These are phyloP conservation scores for Phyllopteryx taeniolatus DNA, from an alignment of 2,113 vertebrate species.

Conservation along the genomic window DNA sequence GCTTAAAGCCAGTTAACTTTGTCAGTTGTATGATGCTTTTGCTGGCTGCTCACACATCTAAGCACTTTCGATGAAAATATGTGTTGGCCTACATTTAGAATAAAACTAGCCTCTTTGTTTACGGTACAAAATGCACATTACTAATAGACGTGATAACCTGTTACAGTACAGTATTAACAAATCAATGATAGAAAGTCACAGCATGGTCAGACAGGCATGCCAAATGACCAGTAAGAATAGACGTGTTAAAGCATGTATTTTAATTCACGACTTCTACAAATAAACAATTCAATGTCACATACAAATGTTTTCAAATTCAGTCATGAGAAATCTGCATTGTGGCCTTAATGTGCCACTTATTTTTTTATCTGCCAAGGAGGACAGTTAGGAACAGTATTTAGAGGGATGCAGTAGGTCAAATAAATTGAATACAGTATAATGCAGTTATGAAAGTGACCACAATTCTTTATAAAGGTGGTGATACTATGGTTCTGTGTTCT, in stretches of 20 bases:
- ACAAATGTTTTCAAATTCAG: neutral
- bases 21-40: neutral
- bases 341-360: neutral
- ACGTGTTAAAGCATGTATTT: neutral
- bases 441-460: neutral
- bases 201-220: neutral
- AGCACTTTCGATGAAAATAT: no score
- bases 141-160: neutral
- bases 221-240: neutral
- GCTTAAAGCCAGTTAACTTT: neutral
- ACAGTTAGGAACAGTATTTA: neutral
- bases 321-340: neutral
- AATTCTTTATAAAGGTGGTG: neutral
- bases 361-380: neutral
- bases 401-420: slow-evolving; percentile 6
- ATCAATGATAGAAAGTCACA: neutral
- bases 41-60: no score
- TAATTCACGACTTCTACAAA: neutral
- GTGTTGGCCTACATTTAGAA: no score
- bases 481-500: slow-evolving; percentile 39
- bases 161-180: neutral
- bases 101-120: no score
- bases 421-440: neutral
- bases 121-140: neutral
- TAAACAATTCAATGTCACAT: neutral